Evolutionary conservation across 2,888 invertebrate species (phyloP), one percentile per base, ranked within the genome.

Genomic region (Synergus umbraculus): DNA sequence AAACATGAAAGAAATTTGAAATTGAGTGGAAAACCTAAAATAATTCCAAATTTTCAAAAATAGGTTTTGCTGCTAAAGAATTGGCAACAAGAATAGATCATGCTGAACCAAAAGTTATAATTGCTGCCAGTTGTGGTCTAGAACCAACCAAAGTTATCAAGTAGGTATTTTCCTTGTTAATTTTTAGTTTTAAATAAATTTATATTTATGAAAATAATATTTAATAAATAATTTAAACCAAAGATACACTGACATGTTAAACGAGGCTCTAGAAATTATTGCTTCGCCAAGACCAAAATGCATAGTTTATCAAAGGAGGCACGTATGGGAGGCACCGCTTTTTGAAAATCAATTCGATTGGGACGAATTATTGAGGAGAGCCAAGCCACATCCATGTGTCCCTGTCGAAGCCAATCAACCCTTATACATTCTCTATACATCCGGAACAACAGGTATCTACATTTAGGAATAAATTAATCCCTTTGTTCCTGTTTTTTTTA

Each of bases 391-490:
- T 76, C 95, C 96, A 1, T 98, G 98, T 90, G 96, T 97, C 0
- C 94, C 98, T 0, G 95, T 98, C 0, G 96, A 97, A 87, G 96
- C 98, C 0, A 97, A 97, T 87, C 97, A 98, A 87, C 97, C 98
- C 0, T 92, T 98, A 12, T 98, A 98, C 89, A 96, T 98, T 82
- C 93, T 98, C 5, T 98, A 98, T 90, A 98, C 98, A 0, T 98
- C 98, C 3, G 97, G 97, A 83, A 96, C 96, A n/a, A 96, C 96
- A 79, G 96, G 96, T 94, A 93, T 90, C 8, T 46, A 13, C 49
- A 54, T 73, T 49, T 73, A 44, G 5, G 22, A 67, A 44, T 46
- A 46, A 46, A 22, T 69, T 49, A 37, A 37, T 37, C 69, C 49
- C 46, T 69, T 65, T 46, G 29, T 69, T 15, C 29, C 49, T 49